These are phyloP conservation scores for Physella acuta DNA, from an alignment of 1,140 invertebrate species.

Conservation along the genomic window DNA sequence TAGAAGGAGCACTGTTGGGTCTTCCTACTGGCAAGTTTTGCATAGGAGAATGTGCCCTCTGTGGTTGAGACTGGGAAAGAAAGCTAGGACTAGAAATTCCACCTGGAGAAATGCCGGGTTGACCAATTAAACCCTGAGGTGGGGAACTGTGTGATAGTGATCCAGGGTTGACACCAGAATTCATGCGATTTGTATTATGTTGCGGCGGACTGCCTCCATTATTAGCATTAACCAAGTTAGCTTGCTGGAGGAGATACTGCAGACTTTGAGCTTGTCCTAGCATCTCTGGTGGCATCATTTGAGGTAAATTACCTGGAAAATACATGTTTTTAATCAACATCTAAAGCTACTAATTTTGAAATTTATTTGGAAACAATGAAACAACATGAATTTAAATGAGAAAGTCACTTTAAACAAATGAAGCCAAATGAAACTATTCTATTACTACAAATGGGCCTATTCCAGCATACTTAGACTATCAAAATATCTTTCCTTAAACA, in stretches of 20 bases:
- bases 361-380: too few relatives aligned
- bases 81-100: not conserved
- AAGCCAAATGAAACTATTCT: too few relatives aligned
- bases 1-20: conserved; percentile 30
- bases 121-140: conserved; percentile 13
- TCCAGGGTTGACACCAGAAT: not conserved
- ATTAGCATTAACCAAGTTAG: not conserved
- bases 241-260: conserved; percentile 18
- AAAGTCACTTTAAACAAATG: too few relatives aligned
- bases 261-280: conserved; percentile 1
- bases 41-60: conserved; percentile 23
- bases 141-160: conserved; percentile 4
- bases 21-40: conserved; percentile 17
- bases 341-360: too few relatives aligned
- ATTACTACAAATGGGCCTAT: too few relatives aligned
- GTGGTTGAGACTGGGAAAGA: conserved; percentile 15
- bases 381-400: too few relatives aligned
- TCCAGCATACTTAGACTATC: too few relatives aligned
- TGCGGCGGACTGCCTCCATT: conserved; percentile 19
- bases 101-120: not conserved
- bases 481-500: too few relatives aligned
- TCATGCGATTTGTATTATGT: not conserved
- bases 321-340: too few relatives aligned
- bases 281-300: conserved; percentile 9
- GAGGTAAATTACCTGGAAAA: conserved; percentile 18